These are phyloP conservation scores for Itoplectis maculator DNA, from an alignment of 2,888 invertebrate genomes.

Conservation along the genomic window DNA sequence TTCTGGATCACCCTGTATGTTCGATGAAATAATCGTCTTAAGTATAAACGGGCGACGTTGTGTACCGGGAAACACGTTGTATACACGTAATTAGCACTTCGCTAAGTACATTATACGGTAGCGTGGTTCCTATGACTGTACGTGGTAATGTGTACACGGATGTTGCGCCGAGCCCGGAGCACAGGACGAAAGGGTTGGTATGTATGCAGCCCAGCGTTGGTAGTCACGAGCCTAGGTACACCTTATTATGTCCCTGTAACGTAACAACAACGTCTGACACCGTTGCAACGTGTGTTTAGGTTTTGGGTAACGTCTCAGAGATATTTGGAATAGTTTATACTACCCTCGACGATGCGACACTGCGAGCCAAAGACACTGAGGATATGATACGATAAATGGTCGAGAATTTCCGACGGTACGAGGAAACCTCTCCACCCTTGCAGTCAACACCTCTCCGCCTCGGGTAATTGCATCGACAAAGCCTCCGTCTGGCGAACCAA, in stretches of 20 bases:
- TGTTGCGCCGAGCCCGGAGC: slow-evolving; percentile 4
- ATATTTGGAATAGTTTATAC: background rate
- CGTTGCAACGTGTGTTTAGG: background rate
- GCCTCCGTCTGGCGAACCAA: too few species aligned
- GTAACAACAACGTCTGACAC: background rate
- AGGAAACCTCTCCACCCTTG: background rate
- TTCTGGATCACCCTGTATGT: slow-evolving; percentile 56
- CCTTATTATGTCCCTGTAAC: background rate
- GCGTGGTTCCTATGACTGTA: slow-evolving; percentile 6
- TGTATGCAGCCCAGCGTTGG: background rate
- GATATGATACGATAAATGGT: background rate
- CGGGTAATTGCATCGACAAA: slow-evolving; percentile 23
- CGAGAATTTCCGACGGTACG: slow-evolving; percentile 2
- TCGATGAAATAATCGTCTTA: slow-evolving; percentile 71
- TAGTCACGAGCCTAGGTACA: background rate
- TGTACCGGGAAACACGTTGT: slow-evolving; percentile 19
- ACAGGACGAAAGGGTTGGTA: slow-evolving; percentile 46
- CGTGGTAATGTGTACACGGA: slow-evolving; percentile 37
- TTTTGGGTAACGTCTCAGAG: background rate
- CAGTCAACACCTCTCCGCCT: slow-evolving; percentile 8
- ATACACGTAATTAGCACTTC: slow-evolving; percentile 67
- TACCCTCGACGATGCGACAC: background rate
- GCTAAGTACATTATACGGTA: slow-evolving; percentile 36
- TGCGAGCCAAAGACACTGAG: background rate
- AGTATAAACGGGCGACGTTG: slow-evolving; percentile 66